Base-by-base conservation (phyloP, 2,888 invertebrate species). In the Cephus sareptanus region DNA sequence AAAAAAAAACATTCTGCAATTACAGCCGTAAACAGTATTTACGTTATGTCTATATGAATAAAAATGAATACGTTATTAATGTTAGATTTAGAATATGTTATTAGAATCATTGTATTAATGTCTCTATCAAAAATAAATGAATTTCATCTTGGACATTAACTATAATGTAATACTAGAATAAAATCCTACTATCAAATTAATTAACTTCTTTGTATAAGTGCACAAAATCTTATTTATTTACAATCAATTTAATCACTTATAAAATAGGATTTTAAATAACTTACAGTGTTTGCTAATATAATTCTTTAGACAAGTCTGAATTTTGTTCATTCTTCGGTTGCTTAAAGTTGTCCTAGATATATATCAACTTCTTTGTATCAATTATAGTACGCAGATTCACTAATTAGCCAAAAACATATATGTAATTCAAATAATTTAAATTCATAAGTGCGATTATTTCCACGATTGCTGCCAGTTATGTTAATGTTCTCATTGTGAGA, bases 261-360 rank as follows among this genome's bases (percentile, higher is more conserved):
- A 71, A 71, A 71, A 31, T 71, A 71, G 13, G 33, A 71, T 71
- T 71, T 71, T 71, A 71, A 15, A 34, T 71, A 33, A 71, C 71
- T 71, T 33, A 31, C 71, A 33, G 33, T 31, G 15, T 11, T 71
- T 1, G 15, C 71, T 71, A 33, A 31, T 71, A 71, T 71, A 71
- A 33, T 71, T 34, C 56, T 23, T 23, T 23, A 56, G 56, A 56
- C 23, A 23, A 23, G 23, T 23, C 23, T 56, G 56, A 56, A 23
- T 56, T 56, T 56, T 56, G 56, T 23, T 56, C 23, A 56, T 56
- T 23, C 56, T 23, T 56, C 23, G 9, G 56, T 56, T 56, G 56
- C 23, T 56, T 56, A 23, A 56, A 23, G 56, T 56, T 56, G 23
- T 23, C 56, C 23, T 56, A 9, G 23, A 23, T 56, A 56, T 56